Percentiles rank a stretch among this genome's conserved stretches.
These are phyloP conservation scores for Solea senegalensis DNA, from an alignment of 2,113 vertebrate species.

Conservation along the genomic window DNA sequence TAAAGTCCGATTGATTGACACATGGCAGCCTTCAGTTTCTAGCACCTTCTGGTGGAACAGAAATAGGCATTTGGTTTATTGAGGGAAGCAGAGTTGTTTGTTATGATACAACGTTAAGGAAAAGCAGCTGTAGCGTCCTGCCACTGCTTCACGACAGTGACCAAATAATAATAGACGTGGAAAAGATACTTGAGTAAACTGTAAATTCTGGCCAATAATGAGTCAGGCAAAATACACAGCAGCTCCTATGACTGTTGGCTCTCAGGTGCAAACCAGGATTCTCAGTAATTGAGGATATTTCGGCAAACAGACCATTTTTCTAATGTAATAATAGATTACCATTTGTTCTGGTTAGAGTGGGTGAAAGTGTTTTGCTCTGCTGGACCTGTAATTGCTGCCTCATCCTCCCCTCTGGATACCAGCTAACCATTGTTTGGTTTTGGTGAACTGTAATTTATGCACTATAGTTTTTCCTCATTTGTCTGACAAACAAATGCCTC, in stretches of 20 bases:
- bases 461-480: constrained; percentile 20
- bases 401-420: background rate
- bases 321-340: background rate
- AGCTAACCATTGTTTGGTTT: background rate
- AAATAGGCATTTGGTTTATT: too few species aligned
- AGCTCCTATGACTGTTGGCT: background rate
- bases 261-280: background rate
- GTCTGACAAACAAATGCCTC: constrained; percentile 2
- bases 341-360: background rate
- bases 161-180: too few species aligned
- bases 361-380: background rate
- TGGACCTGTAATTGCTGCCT: background rate
- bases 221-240: background rate
- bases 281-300: background rate
- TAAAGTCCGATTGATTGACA: too few species aligned
- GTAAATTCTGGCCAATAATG: background rate
- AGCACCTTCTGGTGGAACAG: too few species aligned
- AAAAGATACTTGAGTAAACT: too few species aligned
- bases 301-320: background rate
- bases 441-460: background rate
- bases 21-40: too few species aligned
- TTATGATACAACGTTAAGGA: too few species aligned
- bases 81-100: too few species aligned
- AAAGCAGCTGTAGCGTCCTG: too few species aligned
- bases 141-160: too few species aligned